Evolutionary conservation across 2,888 invertebrate species (phyloP).

Genomic region (Tanypteryx hageni): DNA sequence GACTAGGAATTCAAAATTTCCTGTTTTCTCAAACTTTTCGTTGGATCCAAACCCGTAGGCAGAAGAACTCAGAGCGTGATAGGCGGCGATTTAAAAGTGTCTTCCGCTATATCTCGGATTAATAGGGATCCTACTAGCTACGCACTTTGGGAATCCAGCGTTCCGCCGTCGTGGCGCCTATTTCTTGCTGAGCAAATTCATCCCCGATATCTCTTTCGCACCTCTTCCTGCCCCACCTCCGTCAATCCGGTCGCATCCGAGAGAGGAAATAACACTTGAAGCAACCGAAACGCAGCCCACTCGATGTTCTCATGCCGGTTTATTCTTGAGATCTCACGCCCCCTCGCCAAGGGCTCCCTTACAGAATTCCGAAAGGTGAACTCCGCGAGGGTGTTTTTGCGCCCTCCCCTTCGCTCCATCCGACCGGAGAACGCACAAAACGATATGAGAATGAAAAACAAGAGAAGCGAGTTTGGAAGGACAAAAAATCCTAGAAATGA

Average conservation of each 20-base stretch:
- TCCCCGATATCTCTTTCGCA: neutral
- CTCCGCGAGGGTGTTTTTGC: too few species aligned
- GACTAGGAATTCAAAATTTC: too few species aligned
- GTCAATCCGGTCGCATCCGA: neutral
- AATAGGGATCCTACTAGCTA: neutral
- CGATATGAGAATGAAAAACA: too few species aligned
- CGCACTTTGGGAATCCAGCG: neutral
- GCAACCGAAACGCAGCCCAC: neutral
- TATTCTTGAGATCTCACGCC: neutral
- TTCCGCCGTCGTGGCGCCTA: neutral
- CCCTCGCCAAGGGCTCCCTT: too few species aligned
- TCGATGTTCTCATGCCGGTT: neutral
- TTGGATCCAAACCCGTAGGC: too few species aligned
- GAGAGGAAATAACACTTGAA: neutral
- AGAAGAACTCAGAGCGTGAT: too few species aligned
- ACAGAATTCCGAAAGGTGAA: too few species aligned
- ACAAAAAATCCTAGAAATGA: too few species aligned
- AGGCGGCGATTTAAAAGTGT: neutral
- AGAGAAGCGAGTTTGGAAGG: too few species aligned
- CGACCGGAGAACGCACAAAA: too few species aligned
- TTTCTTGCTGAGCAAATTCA: neutral
- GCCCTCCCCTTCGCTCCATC: too few species aligned
- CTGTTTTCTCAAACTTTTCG: too few species aligned
- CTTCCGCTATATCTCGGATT: neutral
- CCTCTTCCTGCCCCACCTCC: neutral